Evolutionary conservation across 2,888 invertebrate species (phyloP).

Genomic region (Ophonus ardosiacus): DNA sequence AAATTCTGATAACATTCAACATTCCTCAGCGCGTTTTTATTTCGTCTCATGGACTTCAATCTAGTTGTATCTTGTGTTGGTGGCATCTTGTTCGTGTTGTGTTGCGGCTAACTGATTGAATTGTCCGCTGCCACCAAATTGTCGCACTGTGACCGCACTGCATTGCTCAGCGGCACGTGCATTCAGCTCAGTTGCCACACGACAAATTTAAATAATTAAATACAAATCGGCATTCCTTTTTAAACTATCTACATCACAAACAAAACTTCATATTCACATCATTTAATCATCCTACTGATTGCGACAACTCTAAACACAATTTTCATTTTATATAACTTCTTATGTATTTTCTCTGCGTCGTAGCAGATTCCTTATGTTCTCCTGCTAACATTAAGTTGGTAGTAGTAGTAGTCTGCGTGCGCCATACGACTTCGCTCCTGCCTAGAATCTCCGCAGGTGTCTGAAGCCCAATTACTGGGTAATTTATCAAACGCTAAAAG

Average conservation of each 20-base stretch:
- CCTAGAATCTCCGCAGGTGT: slow-evolving; percentile 24
- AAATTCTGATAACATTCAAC: no score
- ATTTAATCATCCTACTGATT: no score
- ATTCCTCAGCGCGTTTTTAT: no score
- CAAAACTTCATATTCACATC: no score
- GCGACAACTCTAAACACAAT: no score
- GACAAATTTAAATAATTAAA: no score
- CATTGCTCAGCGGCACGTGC: neutral
- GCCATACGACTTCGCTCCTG: neutral
- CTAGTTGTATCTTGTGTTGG: neutral
- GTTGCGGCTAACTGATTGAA: neutral
- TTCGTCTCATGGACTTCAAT: neutral
- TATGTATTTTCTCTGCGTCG: no score
- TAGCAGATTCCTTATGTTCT: no score
- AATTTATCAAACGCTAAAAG: slow-evolving; percentile 32
- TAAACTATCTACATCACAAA: no score
- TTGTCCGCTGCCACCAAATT: neutral
- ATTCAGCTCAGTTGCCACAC: no score
- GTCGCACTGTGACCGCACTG: slow-evolving; percentile 2
- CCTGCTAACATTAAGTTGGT: neutral
- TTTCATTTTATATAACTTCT: no score
- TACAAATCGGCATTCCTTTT: no score
- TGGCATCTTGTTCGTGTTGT: neutral
- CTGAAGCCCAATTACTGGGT: slow-evolving; percentile 21
- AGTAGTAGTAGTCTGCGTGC: neutral